Evolutionary conservation across 1,140 invertebrate species (phyloP).

Genomic region (Metaphire vulgaris): DNA sequence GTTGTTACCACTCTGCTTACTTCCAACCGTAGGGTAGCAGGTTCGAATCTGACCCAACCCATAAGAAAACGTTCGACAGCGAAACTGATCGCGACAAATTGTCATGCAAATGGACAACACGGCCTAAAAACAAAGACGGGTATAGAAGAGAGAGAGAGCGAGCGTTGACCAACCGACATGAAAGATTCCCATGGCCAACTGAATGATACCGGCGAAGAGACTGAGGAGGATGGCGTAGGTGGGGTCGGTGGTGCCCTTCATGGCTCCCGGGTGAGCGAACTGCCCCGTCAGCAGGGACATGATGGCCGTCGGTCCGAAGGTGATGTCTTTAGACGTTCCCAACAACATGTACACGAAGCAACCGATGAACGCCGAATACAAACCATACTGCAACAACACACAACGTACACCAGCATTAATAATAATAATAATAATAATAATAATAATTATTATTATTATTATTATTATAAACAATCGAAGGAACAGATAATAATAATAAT

Average conservation of each 20-base stretch:
- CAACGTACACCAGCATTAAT: no score
- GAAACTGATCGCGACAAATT: no score
- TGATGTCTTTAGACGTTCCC: constrained; percentile 83
- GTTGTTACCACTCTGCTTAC: no score
- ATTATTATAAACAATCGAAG: no score
- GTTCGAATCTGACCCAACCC: no score
- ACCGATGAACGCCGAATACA: constrained; percentile 86
- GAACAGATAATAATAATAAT: no score
- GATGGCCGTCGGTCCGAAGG: constrained; percentile 55
- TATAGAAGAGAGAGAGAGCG: neutral
- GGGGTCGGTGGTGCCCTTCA: constrained; percentile 20
- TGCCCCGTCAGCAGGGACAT: constrained; percentile 50
- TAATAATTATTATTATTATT: no score
- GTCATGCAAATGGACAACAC: neutral
- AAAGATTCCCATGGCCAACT: constrained; percentile 69
- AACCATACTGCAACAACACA: constrained; percentile 58
- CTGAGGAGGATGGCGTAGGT: constrained; percentile 68
- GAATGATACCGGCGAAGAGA: constrained; percentile 68
- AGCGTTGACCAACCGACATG: constrained; percentile 49
- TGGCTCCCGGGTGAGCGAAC: constrained; percentile 38
- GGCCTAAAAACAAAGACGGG: neutral
- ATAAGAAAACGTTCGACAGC: no score
- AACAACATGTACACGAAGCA: constrained; percentile 80
- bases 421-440: neutral
- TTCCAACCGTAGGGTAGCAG: no score